phyloP scores from a whole-genome alignment of 2,113 vertebrate genomes.

The Cebidichthys violaceus region DNA sequence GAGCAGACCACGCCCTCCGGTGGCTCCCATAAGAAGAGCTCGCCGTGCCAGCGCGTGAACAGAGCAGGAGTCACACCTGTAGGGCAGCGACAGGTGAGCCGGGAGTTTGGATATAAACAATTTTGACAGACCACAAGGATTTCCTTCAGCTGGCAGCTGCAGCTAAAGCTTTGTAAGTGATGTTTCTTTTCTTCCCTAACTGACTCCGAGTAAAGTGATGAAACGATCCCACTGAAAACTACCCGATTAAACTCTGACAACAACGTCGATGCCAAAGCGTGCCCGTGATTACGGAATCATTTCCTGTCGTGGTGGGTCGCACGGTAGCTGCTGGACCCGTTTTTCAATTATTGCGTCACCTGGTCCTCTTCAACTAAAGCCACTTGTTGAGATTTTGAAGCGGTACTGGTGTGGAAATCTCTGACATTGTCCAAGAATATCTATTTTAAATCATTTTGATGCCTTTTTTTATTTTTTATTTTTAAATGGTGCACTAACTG shows the following conservation, averaged over 20 bases:
- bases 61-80: slow-evolving; percentile 24
- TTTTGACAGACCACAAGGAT: not conserved
- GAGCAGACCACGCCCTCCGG: not conserved
- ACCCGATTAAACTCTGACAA: not conserved
- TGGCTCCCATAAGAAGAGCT: not conserved
- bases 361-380: not conserved
- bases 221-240: not conserved
- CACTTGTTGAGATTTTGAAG: not conserved
- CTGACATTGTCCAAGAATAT: no score
- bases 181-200: not conserved
- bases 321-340: not conserved
- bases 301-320: not conserved
- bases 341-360: slow-evolving; percentile 20
- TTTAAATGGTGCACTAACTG: not conserved
- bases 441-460: not conserved
- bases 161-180: slow-evolving; percentile 25
- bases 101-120: not conserved
- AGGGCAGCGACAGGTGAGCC: not conserved
- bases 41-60: fast-evolving
- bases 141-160: not conserved
- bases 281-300: not conserved
- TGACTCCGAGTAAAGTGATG: not conserved
- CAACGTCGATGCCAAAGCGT: not conserved
- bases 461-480: not conserved
- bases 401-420: not conserved